Evolutionary conservation across 2,797 vertebrate genomes (phyloP).

Genomic region (Hippocampus kuda): DNA sequence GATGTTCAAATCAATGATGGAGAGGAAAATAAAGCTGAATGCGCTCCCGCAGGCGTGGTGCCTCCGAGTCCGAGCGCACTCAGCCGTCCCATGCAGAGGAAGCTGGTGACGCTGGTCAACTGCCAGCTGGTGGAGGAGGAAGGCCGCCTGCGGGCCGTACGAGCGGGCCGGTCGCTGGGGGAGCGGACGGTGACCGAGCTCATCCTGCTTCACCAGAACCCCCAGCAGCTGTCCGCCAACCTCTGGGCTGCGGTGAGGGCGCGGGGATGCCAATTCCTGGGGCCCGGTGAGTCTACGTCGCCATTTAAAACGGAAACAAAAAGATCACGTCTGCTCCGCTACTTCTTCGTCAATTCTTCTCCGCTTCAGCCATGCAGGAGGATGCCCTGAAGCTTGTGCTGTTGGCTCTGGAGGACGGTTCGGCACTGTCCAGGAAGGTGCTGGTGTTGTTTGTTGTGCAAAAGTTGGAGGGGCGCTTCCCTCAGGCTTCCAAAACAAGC

Average conservation of each 20-base stretch:
- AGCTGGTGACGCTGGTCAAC: conserved; percentile 90
- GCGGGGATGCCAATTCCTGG: conserved; percentile 90
- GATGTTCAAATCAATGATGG: too few species aligned
- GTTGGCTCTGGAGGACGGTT: conserved; percentile 89
- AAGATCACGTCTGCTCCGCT: neutral
- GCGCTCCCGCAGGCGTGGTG: conserved; percentile 67
- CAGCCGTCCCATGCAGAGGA: conserved; percentile 94
- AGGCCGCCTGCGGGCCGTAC: conserved; percentile 82
- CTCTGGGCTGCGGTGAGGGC: conserved; percentile 92
- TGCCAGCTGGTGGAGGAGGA: conserved; percentile 95
- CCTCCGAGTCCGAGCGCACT: conserved; percentile 82
- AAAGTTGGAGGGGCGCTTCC: conserved; percentile 89
- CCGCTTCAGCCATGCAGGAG: conserved; percentile 85
- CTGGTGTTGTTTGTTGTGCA: conserved; percentile 94
- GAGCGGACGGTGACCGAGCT: conserved; percentile 90
- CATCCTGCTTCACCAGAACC: conserved; percentile 93
- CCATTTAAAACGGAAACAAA: neutral
- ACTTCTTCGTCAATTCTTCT: neutral
- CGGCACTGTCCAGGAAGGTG: conserved; percentile 91
- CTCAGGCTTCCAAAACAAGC: conserved; percentile 95
- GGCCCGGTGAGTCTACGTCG: conserved; percentile 75
- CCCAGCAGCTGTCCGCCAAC: conserved; percentile 92
- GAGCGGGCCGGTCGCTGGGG: conserved; percentile 84
- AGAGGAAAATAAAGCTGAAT: too few species aligned
- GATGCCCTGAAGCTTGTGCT: conserved; percentile 90